phyloP scores from a whole-genome alignment of 2,797 vertebrate species.

The Cynopterus sphinx region DNA sequence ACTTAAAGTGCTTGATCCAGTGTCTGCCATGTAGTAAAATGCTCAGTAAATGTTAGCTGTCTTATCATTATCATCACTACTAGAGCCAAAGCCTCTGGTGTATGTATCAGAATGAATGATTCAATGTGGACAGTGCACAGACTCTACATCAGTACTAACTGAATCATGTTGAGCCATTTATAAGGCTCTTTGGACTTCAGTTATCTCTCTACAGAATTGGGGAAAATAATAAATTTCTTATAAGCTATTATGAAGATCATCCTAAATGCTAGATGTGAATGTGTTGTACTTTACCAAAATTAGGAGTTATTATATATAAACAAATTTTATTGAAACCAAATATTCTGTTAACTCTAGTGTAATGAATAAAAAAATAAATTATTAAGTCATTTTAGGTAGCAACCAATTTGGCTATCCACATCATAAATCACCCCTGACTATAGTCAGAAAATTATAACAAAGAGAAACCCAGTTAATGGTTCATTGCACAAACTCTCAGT shows the following conservation, averaged over 20 bases:
- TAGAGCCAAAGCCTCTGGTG: not conserved
- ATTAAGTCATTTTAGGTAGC: slow-evolving; percentile 35
- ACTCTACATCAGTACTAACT: not conserved
- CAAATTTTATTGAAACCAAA: slow-evolving; percentile 63
- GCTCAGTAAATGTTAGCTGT: not conserved
- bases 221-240: slow-evolving; percentile 27
- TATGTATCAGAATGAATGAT: not conserved
- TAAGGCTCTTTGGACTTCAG: slow-evolving; percentile 8
- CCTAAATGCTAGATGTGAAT: slow-evolving; percentile 9
- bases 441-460: slow-evolving; percentile 45
- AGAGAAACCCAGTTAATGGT: not conserved
- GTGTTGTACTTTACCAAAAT: slow-evolving; percentile 32
- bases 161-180: not conserved
- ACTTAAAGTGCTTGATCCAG: not conserved
- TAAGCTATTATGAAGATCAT: slow-evolving; percentile 28
- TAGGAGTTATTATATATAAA: slow-evolving; percentile 31
- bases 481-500: not conserved
- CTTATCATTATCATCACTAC: not conserved
- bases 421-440: not conserved
- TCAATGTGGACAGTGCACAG: not conserved
- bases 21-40: not conserved
- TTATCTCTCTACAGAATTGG: slow-evolving; percentile 16
- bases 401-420: not conserved
- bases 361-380: slow-evolving; percentile 19
- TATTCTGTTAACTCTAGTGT: slow-evolving; percentile 39